A percentile compares a stretch with the other conserved stretches of the same genome.
Evolutionary conservation across 1,140 invertebrate genomes (phyloP).

Genomic region (Camponotus floridanus): DNA sequence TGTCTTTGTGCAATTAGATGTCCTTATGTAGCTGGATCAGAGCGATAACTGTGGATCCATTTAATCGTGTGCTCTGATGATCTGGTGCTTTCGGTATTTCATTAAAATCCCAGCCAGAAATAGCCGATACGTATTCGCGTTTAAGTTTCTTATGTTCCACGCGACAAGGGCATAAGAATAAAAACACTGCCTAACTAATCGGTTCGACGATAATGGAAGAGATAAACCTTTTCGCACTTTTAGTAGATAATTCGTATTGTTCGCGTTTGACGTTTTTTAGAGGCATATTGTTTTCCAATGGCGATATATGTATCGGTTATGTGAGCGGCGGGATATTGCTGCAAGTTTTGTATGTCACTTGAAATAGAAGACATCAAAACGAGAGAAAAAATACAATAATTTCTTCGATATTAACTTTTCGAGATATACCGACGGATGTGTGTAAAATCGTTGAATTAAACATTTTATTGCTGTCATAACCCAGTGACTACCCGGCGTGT

Average conservation of each 20-base stretch:
- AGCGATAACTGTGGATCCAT: slow-evolving; percentile 63
- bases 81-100: slow-evolving; percentile 75
- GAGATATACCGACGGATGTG: slow-evolving; percentile 18
- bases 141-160: slow-evolving; percentile 56
- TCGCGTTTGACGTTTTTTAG: slow-evolving; percentile 14
- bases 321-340: slow-evolving; percentile 37
- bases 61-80: slow-evolving; percentile 73
- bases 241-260: slow-evolving; percentile 16
- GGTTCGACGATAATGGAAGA: slow-evolving; percentile 42
- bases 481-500: slow-evolving; percentile 68
- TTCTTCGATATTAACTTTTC: slow-evolving; percentile 51
- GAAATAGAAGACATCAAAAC: slow-evolving; percentile 65
- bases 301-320: slow-evolving; percentile 71
- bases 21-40: slow-evolving; percentile 62
- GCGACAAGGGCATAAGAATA: slow-evolving; percentile 41
- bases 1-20: slow-evolving; percentile 80
- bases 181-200: slow-evolving; percentile 73
- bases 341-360: slow-evolving; percentile 64
- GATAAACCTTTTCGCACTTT: slow-evolving; percentile 6
- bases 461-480: slow-evolving; percentile 65
- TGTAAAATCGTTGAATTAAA: slow-evolving; percentile 56
- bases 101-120: slow-evolving; percentile 51
- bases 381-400: slow-evolving; percentile 45
- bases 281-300: slow-evolving; percentile 36
- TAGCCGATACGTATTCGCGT: slow-evolving; percentile 71